Evolutionary conservation across 2,888 invertebrate genomes (phyloP).

Genomic region (Sylvicola cinctus): DNA sequence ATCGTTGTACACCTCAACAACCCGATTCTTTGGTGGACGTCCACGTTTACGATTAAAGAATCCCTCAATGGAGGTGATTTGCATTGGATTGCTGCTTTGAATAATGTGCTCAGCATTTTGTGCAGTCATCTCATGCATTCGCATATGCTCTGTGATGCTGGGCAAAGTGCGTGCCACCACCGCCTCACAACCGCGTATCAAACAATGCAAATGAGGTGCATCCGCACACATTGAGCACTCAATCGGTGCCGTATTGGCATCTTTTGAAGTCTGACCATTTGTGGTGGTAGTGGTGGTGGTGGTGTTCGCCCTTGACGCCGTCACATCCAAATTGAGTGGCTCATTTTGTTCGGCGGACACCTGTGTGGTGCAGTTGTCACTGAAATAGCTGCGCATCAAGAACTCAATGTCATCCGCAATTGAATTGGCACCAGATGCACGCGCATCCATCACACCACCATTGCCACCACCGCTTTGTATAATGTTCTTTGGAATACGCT

Average conservation of each 20-base stretch:
- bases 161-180: constrained; percentile 10
- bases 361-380: constrained; percentile 4
- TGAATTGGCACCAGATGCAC: too few relatives aligned
- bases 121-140: constrained; percentile 9
- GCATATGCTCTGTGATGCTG: constrained; percentile 12
- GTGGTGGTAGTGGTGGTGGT: too few relatives aligned
- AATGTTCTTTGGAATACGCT: constrained; percentile 6
- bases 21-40: constrained; percentile 88
- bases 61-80: constrained; percentile 57
- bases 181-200: constrained; percentile 11
- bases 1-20: constrained; percentile 61
- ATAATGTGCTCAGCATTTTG: constrained; percentile 1
- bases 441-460: neutral
- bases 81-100: constrained; percentile 12
- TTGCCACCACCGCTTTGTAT: constrained; percentile 5
- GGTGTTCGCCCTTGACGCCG: neutral
- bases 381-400: constrained; percentile 10
- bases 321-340: constrained; percentile 5
- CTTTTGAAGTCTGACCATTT: too few relatives aligned
- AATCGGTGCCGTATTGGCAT: too few relatives aligned
- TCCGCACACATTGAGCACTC: neutral
- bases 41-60: constrained; percentile 86
- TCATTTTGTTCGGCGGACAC: constrained; percentile 3
- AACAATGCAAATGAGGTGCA: constrained; percentile 12
- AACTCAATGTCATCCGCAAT: constrained; percentile 9